These are phyloP conservation scores for Buphagus erythrorhynchus DNA, from an alignment of 2,797 vertebrate genomes.

Conservation along the genomic window DNA sequence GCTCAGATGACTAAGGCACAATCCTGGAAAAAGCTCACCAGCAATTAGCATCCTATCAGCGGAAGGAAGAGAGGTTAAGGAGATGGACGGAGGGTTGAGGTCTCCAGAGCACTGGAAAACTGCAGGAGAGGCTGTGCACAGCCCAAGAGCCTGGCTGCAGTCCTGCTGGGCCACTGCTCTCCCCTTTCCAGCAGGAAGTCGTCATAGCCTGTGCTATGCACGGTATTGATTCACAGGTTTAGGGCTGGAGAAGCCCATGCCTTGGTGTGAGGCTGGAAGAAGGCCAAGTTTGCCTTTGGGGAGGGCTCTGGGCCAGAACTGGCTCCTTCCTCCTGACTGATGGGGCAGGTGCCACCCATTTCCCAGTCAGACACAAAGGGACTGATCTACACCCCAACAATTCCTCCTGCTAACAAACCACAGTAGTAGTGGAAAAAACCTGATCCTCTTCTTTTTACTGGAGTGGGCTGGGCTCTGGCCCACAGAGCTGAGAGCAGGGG, in stretches of 20 bases:
- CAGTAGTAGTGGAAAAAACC: not conserved
- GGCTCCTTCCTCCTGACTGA: not conserved
- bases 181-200: not conserved
- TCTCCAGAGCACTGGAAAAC: not conserved
- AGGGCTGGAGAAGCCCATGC: not conserved
- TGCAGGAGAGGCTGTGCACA: not conserved
- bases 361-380: not conserved
- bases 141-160: not conserved
- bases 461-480: fast-evolving
- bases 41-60: not conserved
- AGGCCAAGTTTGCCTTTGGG: not conserved
- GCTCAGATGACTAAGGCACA: constrained; percentile 40
- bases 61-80: constrained; percentile 52
- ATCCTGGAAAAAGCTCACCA: constrained; percentile 54
- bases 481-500: not conserved
- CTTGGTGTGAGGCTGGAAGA: not conserved
- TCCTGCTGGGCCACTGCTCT: fast-evolving
- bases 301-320: not conserved
- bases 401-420: not conserved
- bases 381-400: not conserved
- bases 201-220: not conserved
- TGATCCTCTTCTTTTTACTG: not conserved
- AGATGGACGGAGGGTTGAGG: not conserved
- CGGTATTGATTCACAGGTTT: fast-evolving
- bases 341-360: not conserved